Evolutionary conservation across 2,113 vertebrate species (phyloP), one percentile per base, ranked within the genome.

Genomic region (Phyllostomus discolor): DNA sequence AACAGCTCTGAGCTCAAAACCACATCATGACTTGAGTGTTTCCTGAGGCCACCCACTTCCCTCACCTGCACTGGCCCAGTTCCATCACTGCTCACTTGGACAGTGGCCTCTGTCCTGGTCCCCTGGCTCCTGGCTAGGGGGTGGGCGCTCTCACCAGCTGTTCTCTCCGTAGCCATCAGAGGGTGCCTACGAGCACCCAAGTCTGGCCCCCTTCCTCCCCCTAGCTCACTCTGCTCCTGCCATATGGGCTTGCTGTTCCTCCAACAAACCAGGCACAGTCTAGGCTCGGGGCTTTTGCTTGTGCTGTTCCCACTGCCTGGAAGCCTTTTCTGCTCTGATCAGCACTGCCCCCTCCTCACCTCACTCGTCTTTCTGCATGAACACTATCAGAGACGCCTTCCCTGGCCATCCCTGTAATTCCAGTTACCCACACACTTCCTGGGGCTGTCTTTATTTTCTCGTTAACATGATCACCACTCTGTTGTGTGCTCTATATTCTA

Each of bases 201-300:
- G 19, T n/a, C 15, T 5, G 0, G 0, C 24, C 57, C 1, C 26
- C 46, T 31, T 12, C n/a, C 59, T 38, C 7, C 22, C 28, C 62
- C 50, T 85, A 4, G 10, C n/a, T 43, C 73, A 50, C 38, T 80
- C 41, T 46, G 64, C 15, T 76, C 31, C 35, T 80, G 12, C 10
- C 67, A 62, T 10, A 28, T 0, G 7, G 31, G 35, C 50, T 67
- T 0, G 5, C 11, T 83, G 10, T 41, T 43, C 75, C n/a, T 41
- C 26, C 14, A 69, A 62, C 38, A 28, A 19, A 11, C 35, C 19
- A 9, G 31, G 59, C 57, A 38, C 0, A 8, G 35, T 38, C 43
- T 64, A 33, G 69, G 50, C 70, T 24, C 62, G 12, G 72, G 43
- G 41, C 20, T 43, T 90, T 62, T 50, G 80, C 43, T 17, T 11